These are phyloP conservation scores for Actenoides lindsayi DNA, from an alignment of 2,113 vertebrate genomes.

Conservation along the genomic window DNA sequence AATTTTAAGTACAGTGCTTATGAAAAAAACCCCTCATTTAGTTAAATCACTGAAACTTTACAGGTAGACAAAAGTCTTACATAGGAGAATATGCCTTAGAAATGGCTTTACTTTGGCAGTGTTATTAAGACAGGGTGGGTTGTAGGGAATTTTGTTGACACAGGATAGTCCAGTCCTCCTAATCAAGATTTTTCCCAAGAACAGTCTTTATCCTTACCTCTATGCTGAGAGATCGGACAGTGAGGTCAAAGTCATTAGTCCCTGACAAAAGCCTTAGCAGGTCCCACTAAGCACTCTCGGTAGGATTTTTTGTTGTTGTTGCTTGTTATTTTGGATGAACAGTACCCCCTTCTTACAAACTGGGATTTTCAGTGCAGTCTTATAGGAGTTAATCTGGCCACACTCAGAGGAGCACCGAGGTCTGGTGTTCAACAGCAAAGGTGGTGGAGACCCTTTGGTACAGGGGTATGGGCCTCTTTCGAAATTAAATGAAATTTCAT, in stretches of 20 bases:
- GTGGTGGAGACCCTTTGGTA: not conserved
- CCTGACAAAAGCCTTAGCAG: constrained; percentile 18
- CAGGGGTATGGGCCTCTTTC: not conserved
- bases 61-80: not conserved
- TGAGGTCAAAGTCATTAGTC: constrained; percentile 34
- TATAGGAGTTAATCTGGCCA: not conserved
- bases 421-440: not conserved
- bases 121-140: not conserved
- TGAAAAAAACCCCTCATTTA: not conserved
- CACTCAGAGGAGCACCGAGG: not conserved
- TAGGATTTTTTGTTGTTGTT: not conserved
- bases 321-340: not conserved
- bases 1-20: not conserved
- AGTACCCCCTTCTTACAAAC: not conserved
- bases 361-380: not conserved
- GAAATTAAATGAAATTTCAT: not conserved
- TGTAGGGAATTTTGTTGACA: not conserved
- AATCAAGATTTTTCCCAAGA: not conserved
- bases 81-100: not conserved
- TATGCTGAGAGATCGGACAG: not conserved
- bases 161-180: not conserved
- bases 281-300: not conserved
- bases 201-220: not conserved
- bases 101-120: not conserved
- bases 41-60: not conserved